phyloP scores from a whole-genome alignment of 2,888 invertebrate species.

The Phorcus lineatus region DNA sequence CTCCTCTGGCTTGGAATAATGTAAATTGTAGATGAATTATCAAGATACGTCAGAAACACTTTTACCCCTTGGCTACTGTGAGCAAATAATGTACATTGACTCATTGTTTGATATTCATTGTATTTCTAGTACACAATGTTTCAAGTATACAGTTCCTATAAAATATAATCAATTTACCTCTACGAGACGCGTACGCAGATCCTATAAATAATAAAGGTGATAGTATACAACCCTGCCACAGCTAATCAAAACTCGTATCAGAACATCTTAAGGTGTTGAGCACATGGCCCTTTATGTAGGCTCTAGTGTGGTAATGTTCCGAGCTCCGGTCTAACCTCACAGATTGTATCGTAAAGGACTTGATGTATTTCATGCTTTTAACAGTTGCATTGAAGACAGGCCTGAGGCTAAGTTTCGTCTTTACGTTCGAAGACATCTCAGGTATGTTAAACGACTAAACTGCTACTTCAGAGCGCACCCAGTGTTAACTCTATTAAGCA shows the following conservation, averaged over 20 bases:
- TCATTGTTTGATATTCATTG: neutral
- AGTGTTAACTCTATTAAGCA: slow-evolving; percentile 22
- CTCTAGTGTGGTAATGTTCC: slow-evolving; percentile 1
- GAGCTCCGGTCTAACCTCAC: neutral
- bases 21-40: too few species aligned
- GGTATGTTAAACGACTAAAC: slow-evolving; percentile 24
- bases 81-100: too few species aligned
- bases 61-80: too few species aligned
- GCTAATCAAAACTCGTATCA: slow-evolving; percentile 10
- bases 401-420: neutral
- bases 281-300: slow-evolving; percentile 18
- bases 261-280: slow-evolving; percentile 6
- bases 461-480: slow-evolving; percentile 18
- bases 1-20: too few species aligned
- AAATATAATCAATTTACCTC: neutral
- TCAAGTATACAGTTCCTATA: neutral
- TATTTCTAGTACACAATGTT: slow-evolving; percentile 12
- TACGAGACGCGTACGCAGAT: slow-evolving; percentile 2
- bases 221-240: slow-evolving; percentile 2
- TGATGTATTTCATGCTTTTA: slow-evolving; percentile 23
- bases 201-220: neutral
- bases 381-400: slow-evolving; percentile 12
- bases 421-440: slow-evolving; percentile 4
- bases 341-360: slow-evolving; percentile 24
- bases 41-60: too few species aligned